Evolutionary conservation across 2,113 vertebrate species (phyloP).

Genomic region (Ceyx melanurus): DNA sequence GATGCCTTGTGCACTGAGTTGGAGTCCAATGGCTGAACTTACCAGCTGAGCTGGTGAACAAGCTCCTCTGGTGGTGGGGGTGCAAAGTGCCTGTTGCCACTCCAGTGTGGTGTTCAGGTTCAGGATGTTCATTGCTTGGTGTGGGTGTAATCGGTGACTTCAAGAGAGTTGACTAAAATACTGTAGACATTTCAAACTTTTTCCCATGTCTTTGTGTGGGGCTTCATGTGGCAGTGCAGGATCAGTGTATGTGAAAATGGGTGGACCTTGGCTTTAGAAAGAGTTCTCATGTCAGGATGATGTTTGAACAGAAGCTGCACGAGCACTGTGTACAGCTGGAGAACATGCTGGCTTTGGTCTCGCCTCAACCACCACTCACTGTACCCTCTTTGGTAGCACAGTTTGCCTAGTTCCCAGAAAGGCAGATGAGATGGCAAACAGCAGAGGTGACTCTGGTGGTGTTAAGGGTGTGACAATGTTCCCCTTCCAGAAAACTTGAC

Average conservation of each 20-base stretch:
- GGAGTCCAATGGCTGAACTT: not conserved
- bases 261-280: not conserved
- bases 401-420: not conserved
- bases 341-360: not conserved
- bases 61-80: too few relatives aligned
- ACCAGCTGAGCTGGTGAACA: not conserved
- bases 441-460: not conserved
- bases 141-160: not conserved
- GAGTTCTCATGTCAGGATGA: rapidly evolving
- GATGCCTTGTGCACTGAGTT: not conserved
- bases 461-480: not conserved
- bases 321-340: not conserved
- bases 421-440: not conserved
- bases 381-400: not conserved
- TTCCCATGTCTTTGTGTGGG: not conserved
- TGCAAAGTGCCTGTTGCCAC: not conserved
- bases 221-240: not conserved
- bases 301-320: not conserved
- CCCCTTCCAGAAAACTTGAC: not conserved
- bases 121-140: not conserved
- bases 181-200: not conserved
- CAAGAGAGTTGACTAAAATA: not conserved
- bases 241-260: rapidly evolving
- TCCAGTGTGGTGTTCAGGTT: not conserved
- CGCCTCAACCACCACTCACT: rapidly evolving